Base-by-base conservation (phyloP, 2,797 vertebrate genomes). In the Gambusia yucatana region DNA sequence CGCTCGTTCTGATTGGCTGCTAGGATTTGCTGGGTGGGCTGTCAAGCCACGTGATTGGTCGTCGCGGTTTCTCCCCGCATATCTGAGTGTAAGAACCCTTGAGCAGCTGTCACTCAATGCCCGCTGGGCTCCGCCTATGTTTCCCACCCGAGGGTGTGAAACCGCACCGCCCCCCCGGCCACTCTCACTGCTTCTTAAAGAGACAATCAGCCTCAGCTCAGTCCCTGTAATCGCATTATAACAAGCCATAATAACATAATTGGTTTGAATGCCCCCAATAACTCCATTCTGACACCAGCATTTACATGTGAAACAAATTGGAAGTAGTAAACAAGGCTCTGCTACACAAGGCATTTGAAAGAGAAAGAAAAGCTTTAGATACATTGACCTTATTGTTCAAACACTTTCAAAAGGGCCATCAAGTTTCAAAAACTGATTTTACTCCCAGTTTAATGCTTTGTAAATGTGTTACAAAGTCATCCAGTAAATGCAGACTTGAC, bases 91-190 rank as follows among this genome's bases (percentile, higher is more conserved):
- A 75, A 92, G 82, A 85, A 90, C 80, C 76, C 78, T 9, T 1
- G 61, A 59, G 2, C 1, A 80, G n/a, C 90, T 83, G 96, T 96
- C 96, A 94, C 87, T 97, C 96, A 96, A 71, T 9, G 77, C 72
- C 67, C 11, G 3, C 22, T 75, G 78, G 84, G 41, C 65, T 88
- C 95, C 96, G 91, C 95, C 96, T 28, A 87, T 74, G 89, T 96
- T 97, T 97, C 96, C 96, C 97, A 97, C 97, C 95, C 96, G 79
- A 96, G 92, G 96, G 97, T 98, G 98, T 97, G 97, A 98, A 92
- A 93, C 93, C 94, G 91, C 92, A 82, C 88, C 90, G 75, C 93
- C 92, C 84, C 92, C 75, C 85, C 89, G 77, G 86, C 89, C 93
- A 94, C 94, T 95, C 94, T 94, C 92, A 86, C 93, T 95, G 87